Evolutionary conservation across 2,113 vertebrate genomes (phyloP).

Genomic region (Atlantisia rogersi): DNA sequence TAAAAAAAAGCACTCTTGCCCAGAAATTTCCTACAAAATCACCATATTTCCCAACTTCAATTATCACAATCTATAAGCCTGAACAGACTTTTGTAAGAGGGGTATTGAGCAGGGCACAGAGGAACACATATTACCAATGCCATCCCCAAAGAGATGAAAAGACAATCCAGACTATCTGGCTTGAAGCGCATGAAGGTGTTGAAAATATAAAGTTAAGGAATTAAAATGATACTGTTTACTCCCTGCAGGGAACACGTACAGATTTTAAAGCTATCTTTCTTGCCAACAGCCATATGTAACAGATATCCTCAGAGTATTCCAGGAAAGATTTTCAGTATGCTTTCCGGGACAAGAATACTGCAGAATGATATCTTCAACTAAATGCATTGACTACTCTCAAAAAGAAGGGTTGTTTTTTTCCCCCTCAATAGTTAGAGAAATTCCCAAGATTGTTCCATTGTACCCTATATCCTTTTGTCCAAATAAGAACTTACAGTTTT

Average conservation of each 20-base stretch:
- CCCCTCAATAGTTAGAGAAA: not conserved
- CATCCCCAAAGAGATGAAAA: not conserved
- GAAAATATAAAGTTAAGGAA: constrained; percentile 15
- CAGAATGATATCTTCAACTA: not conserved
- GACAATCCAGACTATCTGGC: not conserved
- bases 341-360: not conserved
- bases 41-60: not conserved
- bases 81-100: not conserved
- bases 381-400: not conserved
- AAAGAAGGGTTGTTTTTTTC: not conserved
- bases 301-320: constrained; percentile 6
- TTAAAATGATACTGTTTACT: not conserved
- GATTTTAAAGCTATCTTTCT: constrained; percentile 4
- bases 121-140: not conserved
- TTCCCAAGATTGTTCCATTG: not conserved
- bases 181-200: not conserved
- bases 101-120: not conserved
- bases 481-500: not conserved
- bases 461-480: not conserved
- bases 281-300: not conserved
- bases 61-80: not conserved
- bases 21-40: not conserved
- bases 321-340: not conserved
- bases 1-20: not conserved
- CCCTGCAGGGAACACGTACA: not conserved